A percentile compares a stretch with the other conserved stretches of the same genome.
These are phyloP conservation scores for Stichodactyla helianthus DNA, from an alignment of 64 coral and sea anemone genomes.

Conservation along the genomic window DNA sequence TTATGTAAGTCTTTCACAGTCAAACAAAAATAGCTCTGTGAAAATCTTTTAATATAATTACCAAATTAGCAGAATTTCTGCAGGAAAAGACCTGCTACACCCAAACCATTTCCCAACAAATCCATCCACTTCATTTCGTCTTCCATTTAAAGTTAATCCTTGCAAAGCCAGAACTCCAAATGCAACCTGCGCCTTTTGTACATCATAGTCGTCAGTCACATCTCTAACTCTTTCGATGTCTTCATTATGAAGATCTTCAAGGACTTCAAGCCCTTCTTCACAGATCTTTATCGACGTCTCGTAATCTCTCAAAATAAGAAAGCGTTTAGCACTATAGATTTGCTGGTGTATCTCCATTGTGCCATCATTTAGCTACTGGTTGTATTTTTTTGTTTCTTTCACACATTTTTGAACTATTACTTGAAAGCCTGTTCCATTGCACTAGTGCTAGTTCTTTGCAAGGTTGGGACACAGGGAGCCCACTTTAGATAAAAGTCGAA, in stretches of 20 bases:
- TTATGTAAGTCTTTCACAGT: no score
- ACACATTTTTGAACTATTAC: no score
- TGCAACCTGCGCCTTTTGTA: not conserved
- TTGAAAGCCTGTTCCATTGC: no score
- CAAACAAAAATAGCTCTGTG: no score
- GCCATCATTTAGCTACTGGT: not conserved
- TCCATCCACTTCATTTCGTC: not conserved
- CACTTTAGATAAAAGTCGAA: no score
- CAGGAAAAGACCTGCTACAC: not conserved
- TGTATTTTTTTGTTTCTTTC: not conserved
- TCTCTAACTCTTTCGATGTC: not conserved
- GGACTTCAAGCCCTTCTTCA: not conserved
- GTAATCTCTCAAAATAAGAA: conserved; percentile 1
- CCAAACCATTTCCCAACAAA: conserved; percentile 3
- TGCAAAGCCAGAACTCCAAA: conserved; percentile 13
- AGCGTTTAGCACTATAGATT: not conserved
- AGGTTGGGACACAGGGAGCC: no score
- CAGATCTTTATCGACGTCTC: not conserved
- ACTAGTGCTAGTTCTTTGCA: no score
- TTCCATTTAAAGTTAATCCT: not conserved
- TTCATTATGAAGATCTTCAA: not conserved
- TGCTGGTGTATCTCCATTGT: not conserved
- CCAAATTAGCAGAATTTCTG: conserved; percentile 8
- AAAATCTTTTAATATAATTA: not conserved
- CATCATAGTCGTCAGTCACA: not conserved